A percentile compares a stretch with the other conserved stretches of the same genome.
Conservation (phyloP, 2,113 vertebrate genomes). For the Conger conger region DNA sequence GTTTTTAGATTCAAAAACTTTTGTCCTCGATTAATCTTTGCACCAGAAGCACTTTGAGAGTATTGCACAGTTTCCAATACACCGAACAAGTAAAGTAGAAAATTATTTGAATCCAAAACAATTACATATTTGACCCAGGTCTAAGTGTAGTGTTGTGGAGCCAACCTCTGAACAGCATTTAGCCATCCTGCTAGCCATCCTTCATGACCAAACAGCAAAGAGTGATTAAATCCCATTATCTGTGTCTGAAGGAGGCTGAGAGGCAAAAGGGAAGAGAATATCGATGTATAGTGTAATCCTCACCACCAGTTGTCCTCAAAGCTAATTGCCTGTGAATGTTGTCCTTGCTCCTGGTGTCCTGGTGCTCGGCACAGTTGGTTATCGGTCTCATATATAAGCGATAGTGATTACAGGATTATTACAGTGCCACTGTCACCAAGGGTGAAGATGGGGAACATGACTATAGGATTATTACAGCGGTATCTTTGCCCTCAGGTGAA, state of each 20-base stretch:
- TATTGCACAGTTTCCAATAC: no score
- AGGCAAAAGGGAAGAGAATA: conserved; percentile 5
- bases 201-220: conserved; percentile 19
- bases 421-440: not conserved
- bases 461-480: conserved; percentile 3
- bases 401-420: conserved; percentile 30
- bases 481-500: not conserved
- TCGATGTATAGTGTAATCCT: conserved; percentile 31
- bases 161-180: conserved; percentile 1
- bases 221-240: conserved; percentile 28
- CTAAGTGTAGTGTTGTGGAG: not conserved
- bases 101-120: no score
- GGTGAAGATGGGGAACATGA: not conserved
- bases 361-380: conserved; percentile 4
- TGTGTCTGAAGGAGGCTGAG: not conserved
- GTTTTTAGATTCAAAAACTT: no score
- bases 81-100: no score
- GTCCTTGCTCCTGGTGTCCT: not conserved
- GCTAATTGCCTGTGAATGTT: conserved; percentile 31
- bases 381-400: conserved; percentile 24
- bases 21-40: no score
- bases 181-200: conserved; percentile 20
- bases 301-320: conserved; percentile 9
- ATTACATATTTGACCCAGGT: no score
- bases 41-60: no score